These are phyloP conservation scores for Athene noctua DNA, from an alignment of 2,113 vertebrate species.

Conservation along the genomic window DNA sequence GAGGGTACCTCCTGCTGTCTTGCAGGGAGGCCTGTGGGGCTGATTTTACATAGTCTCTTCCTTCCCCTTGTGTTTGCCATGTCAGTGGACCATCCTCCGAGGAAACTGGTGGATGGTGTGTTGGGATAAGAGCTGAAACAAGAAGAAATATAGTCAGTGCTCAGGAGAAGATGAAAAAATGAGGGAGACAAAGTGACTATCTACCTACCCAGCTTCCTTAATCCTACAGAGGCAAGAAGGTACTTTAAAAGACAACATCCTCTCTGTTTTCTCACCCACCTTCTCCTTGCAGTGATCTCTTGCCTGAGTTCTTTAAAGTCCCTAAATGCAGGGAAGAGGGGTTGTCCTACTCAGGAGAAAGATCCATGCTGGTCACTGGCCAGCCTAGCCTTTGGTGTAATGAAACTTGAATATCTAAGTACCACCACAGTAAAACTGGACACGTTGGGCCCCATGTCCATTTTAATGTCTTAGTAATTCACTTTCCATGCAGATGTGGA, in stretches of 20 bases:
- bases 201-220: conserved; percentile 16
- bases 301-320: not conserved
- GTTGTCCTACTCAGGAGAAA: conserved; percentile 52
- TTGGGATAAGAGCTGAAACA: conserved; percentile 29
- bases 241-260: conserved; percentile 51
- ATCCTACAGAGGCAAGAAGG: not conserved
- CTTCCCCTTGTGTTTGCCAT: not conserved
- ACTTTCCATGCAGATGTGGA: not conserved
- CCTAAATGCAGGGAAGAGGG: not conserved
- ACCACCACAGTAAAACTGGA: not conserved
- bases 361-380: conserved; percentile 24
- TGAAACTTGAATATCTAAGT: conserved; percentile 49
- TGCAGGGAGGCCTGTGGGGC: not conserved
- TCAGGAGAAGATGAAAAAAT: conserved; percentile 38
- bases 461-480: conserved; percentile 19
- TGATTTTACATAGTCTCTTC: not conserved
- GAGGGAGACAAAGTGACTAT: not conserved
- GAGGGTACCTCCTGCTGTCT: not conserved
- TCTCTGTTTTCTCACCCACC: conserved; percentile 21
- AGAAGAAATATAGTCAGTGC: not conserved
- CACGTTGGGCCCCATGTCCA: not conserved
- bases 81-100: not conserved
- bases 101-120: not conserved
- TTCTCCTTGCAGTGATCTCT: conserved; percentile 38
- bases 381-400: conserved; percentile 28